Conservation (phyloP, 2,113 vertebrate genomes). For the Dinomys branickii region DNA sequence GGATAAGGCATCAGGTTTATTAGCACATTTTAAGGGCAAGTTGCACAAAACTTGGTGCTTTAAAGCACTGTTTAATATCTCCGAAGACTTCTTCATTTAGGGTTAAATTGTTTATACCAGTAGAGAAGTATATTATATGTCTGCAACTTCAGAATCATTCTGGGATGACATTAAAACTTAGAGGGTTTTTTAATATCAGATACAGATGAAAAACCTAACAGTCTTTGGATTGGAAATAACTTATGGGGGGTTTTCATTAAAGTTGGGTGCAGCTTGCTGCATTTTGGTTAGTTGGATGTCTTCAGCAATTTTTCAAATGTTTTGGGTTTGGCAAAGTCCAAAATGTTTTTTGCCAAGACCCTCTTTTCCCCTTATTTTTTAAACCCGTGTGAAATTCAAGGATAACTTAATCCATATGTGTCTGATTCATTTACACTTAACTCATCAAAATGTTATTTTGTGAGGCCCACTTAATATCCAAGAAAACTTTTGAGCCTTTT, state of each 20-base stretch:
- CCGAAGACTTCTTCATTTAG: slow-evolving; percentile 66
- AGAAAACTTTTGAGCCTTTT: slow-evolving; percentile 77
- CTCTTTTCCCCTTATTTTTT: slow-evolving; percentile 83
- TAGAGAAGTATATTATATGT: slow-evolving; percentile 73
- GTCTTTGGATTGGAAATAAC: slow-evolving; percentile 80
- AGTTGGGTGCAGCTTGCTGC: slow-evolving; percentile 81
- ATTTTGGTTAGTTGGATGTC: slow-evolving; percentile 83
- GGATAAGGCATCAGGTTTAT: slow-evolving; percentile 41
- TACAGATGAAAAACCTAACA: slow-evolving; percentile 82
- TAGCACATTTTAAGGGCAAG: slow-evolving; percentile 45
- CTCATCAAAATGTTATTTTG: slow-evolving; percentile 84
- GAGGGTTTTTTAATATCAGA: slow-evolving; percentile 72
- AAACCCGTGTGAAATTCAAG: slow-evolving; percentile 84
- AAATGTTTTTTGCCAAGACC: slow-evolving; percentile 82
- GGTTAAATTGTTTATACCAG: slow-evolving; percentile 71
- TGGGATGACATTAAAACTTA: slow-evolving; percentile 77
- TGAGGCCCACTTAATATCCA: slow-evolving; percentile 81
- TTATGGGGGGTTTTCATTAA: slow-evolving; percentile 77
- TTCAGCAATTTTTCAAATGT: slow-evolving; percentile 84
- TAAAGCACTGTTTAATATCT: slow-evolving; percentile 61
- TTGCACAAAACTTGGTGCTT: slow-evolving; percentile 50
- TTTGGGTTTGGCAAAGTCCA: slow-evolving; percentile 85
- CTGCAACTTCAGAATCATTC: slow-evolving; percentile 73
- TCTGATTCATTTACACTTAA: slow-evolving; percentile 85
- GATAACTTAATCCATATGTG: slow-evolving; percentile 85